Percentiles rank a stretch among this genome's conserved stretches.
Conservation (phyloP, 2,888 invertebrate genomes). For the Acheta domesticus region DNA sequence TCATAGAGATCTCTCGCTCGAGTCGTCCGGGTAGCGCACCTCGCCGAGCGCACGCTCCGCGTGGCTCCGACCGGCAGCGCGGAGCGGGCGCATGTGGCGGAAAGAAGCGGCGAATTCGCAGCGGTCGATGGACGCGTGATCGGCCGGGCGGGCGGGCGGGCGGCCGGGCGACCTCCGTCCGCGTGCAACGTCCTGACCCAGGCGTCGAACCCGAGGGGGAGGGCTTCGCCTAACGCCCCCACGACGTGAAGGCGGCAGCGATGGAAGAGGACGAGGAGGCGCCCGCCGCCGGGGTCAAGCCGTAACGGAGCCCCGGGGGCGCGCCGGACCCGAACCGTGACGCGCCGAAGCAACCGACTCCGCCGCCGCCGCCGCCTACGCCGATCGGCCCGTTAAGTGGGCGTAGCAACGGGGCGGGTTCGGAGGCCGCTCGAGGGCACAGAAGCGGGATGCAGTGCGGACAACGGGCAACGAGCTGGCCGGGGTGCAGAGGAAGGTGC, state of each 20-base stretch:
- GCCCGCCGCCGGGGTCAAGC: not conserved
- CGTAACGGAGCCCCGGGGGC: conserved; percentile 18
- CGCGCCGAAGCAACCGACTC: not conserved
- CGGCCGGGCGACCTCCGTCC: not conserved
- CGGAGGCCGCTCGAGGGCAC: not conserved
- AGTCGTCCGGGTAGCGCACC: no score
- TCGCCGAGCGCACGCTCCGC: no score
- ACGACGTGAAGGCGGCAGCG: not conserved
- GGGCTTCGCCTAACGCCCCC: no score
- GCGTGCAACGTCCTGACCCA: not conserved
- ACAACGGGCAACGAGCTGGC: no score
- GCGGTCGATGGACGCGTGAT: not conserved
- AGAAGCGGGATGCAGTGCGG: no score
- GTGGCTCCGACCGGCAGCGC: no score
- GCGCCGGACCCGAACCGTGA: conserved; percentile 18
- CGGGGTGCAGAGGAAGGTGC: no score
- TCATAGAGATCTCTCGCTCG: no score
- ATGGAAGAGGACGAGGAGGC: not conserved
- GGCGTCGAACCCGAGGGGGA: not conserved
- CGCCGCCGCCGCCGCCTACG: not conserved
- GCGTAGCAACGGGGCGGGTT: not conserved
- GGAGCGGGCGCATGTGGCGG: no score
- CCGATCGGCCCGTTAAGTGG: not conserved
- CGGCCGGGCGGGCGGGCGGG: not conserved
- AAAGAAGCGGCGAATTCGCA: no score